These are phyloP conservation scores for Achroia grisella DNA, from an alignment of 1,140 invertebrate species.

Conservation along the genomic window DNA sequence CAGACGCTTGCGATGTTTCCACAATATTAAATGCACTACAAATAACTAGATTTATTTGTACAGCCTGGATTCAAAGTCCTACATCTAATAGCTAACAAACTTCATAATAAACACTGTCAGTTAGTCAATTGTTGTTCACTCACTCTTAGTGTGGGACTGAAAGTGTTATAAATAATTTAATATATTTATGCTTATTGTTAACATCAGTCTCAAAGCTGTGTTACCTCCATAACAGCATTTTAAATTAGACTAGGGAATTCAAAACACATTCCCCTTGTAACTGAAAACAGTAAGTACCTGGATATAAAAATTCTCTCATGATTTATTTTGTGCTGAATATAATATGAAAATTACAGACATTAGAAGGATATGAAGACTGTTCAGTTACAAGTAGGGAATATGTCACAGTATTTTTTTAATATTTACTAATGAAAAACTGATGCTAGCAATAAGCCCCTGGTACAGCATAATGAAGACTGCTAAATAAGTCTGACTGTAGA, in stretches of 20 bases:
- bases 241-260: conserved; percentile 27
- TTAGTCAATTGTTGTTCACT: conserved; percentile 18
- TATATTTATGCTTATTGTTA: conserved; percentile 46
- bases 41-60: conserved; percentile 68
- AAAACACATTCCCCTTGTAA: conserved; percentile 33
- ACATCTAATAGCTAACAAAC: conserved; percentile 66
- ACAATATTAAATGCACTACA: conserved; percentile 68
- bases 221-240: conserved; percentile 32
- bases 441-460: conserved; percentile 50
- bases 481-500: conserved; percentile 16
- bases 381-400: conserved; percentile 15
- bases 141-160: conserved; percentile 18
- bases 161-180: neutral
- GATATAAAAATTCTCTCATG: conserved; percentile 28
- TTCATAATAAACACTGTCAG: conserved; percentile 51
- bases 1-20: conserved; percentile 51
- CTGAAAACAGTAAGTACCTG: conserved; percentile 20
- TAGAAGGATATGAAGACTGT: conserved; percentile 13
- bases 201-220: conserved; percentile 48
- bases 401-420: conserved; percentile 15
- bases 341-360: conserved; percentile 16
- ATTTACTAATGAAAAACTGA: conserved; percentile 50
- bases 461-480: conserved; percentile 12
- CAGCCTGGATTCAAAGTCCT: conserved; percentile 65
- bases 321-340: conserved; percentile 26